phyloP scores from a whole-genome alignment of 1,140 invertebrate genomes.

The Caerostris darwini region DNA sequence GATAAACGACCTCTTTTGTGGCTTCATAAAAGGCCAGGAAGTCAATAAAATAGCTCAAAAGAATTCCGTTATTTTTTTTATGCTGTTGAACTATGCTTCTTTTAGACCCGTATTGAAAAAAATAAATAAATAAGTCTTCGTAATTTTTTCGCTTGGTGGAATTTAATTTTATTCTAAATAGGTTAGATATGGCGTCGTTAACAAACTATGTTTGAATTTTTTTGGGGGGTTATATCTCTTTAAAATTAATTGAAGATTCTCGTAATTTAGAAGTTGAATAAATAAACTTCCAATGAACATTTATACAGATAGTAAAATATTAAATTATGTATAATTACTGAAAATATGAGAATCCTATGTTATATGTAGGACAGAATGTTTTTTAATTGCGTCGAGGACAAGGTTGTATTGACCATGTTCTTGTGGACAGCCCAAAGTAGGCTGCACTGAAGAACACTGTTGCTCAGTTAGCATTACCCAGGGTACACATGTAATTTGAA shows the following conservation, averaged over 20 bases:
- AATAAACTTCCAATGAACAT: too few species aligned
- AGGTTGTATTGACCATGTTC: too few species aligned
- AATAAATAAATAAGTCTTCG: neutral
- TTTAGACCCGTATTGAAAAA: neutral
- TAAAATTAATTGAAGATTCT: neutral
- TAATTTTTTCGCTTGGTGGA: neutral
- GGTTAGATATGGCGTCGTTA: neutral
- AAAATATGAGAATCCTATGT: too few species aligned
- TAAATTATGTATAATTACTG: too few species aligned
- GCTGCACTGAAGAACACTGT: too few species aligned
- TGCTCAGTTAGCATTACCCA: too few species aligned
- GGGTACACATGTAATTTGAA: too few species aligned
- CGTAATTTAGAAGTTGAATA: neutral
- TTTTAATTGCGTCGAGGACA: too few species aligned
- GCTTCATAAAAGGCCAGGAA: slow-evolving; percentile 63
- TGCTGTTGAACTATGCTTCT: slow-evolving; percentile 38
- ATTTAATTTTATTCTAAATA: slow-evolving; percentile 35
- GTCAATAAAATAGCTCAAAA: slow-evolving; percentile 63
- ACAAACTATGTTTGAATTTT: neutral
- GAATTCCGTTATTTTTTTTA: slow-evolving; percentile 49
- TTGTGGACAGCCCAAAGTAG: too few species aligned
- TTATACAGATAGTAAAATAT: too few species aligned
- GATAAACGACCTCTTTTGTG: slow-evolving; percentile 63
- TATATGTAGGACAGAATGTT: too few species aligned
- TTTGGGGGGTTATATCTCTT: too few species aligned